Evolutionary conservation across 2,113 vertebrate genomes (phyloP).

Genomic region (Ammospiza caudacuta): DNA sequence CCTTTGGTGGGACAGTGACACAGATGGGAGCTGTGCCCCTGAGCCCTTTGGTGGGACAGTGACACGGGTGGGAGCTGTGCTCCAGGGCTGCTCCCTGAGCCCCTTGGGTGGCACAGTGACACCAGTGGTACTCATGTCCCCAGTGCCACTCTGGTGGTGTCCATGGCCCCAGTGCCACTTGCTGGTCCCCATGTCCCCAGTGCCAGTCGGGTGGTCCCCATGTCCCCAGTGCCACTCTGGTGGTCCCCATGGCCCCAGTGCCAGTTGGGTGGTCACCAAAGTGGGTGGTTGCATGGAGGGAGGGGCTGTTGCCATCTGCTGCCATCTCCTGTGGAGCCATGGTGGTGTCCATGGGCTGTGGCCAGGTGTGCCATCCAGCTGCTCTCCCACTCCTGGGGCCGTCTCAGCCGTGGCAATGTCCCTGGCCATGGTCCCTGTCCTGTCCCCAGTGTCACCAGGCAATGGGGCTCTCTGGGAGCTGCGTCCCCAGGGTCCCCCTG

Average conservation of each 20-base stretch:
- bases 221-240: too few relatives aligned
- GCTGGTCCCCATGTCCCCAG: too few relatives aligned
- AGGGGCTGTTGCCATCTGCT: fast-evolving
- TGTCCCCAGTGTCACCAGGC: neutral
- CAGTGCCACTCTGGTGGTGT: neutral
- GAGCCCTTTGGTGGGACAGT: neutral
- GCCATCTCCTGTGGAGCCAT: neutral
- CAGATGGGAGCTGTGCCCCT: neutral
- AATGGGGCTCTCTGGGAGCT: neutral
- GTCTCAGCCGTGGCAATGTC: neutral
- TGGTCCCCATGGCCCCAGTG: too few relatives aligned
- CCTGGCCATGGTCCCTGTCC: fast-evolving
- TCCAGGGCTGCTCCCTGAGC: too few relatives aligned
- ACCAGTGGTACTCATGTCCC: too few relatives aligned
- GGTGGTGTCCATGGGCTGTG: fast-evolving
- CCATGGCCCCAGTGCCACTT: neutral
- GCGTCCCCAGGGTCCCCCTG: neutral
- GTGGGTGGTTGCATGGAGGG: fast-evolving
- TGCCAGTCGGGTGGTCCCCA: too few relatives aligned
- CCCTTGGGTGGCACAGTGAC: too few relatives aligned
- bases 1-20: too few relatives aligned
- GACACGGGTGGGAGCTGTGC: neutral
- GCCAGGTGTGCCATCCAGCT: neutral
- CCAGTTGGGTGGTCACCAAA: too few relatives aligned
- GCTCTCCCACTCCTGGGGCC: fast-evolving